Conservation (phyloP, 2,888 invertebrate genomes). For the Melanargia galathea region DNA sequence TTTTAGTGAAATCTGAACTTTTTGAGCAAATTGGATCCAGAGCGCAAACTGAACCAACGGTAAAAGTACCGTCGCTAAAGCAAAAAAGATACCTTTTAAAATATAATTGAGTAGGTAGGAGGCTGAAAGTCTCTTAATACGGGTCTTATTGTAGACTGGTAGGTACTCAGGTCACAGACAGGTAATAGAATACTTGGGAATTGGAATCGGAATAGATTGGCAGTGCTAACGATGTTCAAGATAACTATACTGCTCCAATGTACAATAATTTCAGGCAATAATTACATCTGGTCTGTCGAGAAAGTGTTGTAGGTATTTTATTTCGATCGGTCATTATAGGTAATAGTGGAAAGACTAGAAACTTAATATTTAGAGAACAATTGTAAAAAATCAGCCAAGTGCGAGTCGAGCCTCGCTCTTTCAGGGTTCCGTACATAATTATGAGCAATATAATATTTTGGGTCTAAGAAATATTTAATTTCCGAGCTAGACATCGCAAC, state of each 20-base stretch:
- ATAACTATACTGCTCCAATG: background rate
- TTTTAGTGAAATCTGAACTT: conserved; percentile 1
- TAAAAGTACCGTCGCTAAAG: conserved; percentile 10
- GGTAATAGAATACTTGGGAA: conserved; percentile 16
- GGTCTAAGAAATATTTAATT: too few species aligned
- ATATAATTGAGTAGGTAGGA: conserved; percentile 15
- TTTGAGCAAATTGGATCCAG: conserved; percentile 7
- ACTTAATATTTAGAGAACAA: too few species aligned
- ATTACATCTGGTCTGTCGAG: background rate
- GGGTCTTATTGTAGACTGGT: background rate
- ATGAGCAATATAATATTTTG: too few species aligned
- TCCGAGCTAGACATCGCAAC: too few species aligned
- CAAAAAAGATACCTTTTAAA: conserved; percentile 18
- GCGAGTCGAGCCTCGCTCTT: too few species aligned
- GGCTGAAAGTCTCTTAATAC: conserved; percentile 4
- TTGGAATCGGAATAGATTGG: conserved; percentile 14
- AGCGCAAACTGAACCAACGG: conserved; percentile 7
- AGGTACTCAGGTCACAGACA: background rate
- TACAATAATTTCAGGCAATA: background rate
- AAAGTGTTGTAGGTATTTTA: background rate
- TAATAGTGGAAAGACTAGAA: background rate
- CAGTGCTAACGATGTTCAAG: background rate
- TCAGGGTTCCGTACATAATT: too few species aligned
- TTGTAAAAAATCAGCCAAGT: too few species aligned
- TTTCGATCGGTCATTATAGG: background rate